Base-by-base conservation (phyloP, 2,113 vertebrate genomes). In the Oplegnathus fasciatus region DNA sequence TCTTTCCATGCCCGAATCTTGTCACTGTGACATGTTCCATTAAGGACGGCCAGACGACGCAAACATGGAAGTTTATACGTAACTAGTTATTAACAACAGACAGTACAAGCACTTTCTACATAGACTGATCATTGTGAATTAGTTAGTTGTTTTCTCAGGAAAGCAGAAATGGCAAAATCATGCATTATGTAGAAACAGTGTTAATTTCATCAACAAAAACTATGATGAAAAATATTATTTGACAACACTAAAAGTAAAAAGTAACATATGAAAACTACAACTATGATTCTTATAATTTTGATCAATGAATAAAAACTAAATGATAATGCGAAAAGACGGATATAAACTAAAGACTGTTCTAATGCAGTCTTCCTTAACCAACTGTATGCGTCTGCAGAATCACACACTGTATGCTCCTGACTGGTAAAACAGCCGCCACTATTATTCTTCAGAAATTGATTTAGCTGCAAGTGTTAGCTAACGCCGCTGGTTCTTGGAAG, bases 1-100 rank as follows among this genome's bases (percentile, higher is more conserved):
- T 69, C 68, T 85, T 82, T 68, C 66, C 60, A 72, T 76, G 46
- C 26, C 44, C 17, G 46, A 37, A 30, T 75, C 62, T 70, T 66
- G 68, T 85, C 79, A 88, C 34, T 24, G 28, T 80, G 86, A 83
- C 32, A 73, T 73, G 46, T 77, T 66, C 42, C 58, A 80, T 76
- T 44, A 67, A 14, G 5, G 26, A 52, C 4, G 7, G 24, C 18
- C 61, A 82, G 20, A 52, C 44, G 30, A 52, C 28, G 26, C 17
- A 61, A 77, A 17, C n/a, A 46, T 75, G 17, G n/a, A 37, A 46
- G 44, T 75, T 37, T 75, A 48, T 58, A 60, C 8, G 2, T 17
- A 42, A 78, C 82, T 54, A 15, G 55, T 17, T 54, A 46, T 57
- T 28, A 75, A 71, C 32, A 79, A 55, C 2, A 48, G 13, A 26